Evolutionary conservation across 2,888 invertebrate genomes (phyloP).

Genomic region (Ectropis crepuscularia): DNA sequence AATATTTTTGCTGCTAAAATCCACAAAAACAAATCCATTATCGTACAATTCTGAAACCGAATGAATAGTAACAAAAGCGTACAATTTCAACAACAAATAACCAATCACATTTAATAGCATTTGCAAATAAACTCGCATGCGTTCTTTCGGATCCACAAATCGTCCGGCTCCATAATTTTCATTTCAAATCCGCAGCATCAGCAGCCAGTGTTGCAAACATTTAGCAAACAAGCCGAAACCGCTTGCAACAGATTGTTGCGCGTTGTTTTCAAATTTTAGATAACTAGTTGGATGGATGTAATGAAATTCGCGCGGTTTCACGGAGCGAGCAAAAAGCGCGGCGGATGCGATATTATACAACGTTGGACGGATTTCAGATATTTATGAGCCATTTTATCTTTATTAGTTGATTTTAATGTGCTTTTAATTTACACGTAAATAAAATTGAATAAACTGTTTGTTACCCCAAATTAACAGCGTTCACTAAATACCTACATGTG

Average conservation of each 20-base stretch:
- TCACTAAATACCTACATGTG: no score
- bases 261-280: constrained; percentile 33
- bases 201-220: constrained; percentile 3
- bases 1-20: no score
- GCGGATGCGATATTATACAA: constrained; percentile 6
- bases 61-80: no score
- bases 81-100: no score
- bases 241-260: constrained; percentile 53
- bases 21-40: no score
- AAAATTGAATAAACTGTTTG: no score
- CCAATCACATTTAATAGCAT: no score
- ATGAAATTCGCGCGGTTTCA: constrained; percentile 40
- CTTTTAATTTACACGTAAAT: not conserved
- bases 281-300: constrained; percentile 24
- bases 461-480: no score
- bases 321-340: constrained; percentile 17
- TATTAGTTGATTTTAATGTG: not conserved
- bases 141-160: no score
- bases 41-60: no score
- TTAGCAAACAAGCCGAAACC: constrained; percentile 29
- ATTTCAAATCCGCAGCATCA: not conserved
- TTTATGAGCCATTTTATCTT: constrained; percentile 18
- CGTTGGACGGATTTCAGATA: constrained; percentile 11
- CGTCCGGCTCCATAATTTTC: not conserved
- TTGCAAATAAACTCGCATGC: no score